Base-by-base conservation (phyloP, 2,113 vertebrate genomes). In the Macquaria ambigua region DNA sequence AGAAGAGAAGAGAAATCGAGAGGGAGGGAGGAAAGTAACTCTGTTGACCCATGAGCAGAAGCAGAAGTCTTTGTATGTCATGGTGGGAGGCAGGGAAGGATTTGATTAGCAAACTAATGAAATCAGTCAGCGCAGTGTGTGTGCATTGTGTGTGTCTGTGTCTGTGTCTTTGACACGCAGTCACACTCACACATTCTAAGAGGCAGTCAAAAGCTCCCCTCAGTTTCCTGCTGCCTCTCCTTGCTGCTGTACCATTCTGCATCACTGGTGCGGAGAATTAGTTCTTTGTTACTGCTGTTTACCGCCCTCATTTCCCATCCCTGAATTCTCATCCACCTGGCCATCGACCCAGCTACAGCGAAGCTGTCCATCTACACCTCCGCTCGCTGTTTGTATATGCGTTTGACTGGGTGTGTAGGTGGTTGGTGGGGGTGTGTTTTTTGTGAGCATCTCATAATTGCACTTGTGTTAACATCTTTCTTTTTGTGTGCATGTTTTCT, bases 211-310 rank as follows among this genome's bases (percentile, higher is more conserved):
- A 68, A 66, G 43, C 82, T 75, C 50, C 63, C 34, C 37, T 71
- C n/a, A 31, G 71, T 61, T 73, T 89, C 77, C 79, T 79, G 74
- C 79, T 84, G 70, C 69, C 67, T 86, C 66, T 58, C 23, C 55
- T 76, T 8, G 3, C 72, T 63, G 58, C 81, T 64, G 67, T 82
- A 71, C 68, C 62, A 85, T 82, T 88, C 89, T 92, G 85, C 85
- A 89, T 90, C 94, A 93, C 67, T 89, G 87, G 80, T 89, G 86
- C 81, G 2, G 68, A 66, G 87, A 91, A 92, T 89, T 72, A 89
- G 64, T 85, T 91, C 31, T 87, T 85, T 84, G 79, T 87, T 90
- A 63, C 55, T 64, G 86, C 82, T 69, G 67, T 90, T 88, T 71
- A 86, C 67, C 8, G 23, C 75, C 67, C 79, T 88, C 37, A 66